Percentiles rank a stretch among this genome's conserved stretches.
Evolutionary conservation across 1,140 invertebrate species (phyloP).

Genomic region (Bombus ignitus): DNA sequence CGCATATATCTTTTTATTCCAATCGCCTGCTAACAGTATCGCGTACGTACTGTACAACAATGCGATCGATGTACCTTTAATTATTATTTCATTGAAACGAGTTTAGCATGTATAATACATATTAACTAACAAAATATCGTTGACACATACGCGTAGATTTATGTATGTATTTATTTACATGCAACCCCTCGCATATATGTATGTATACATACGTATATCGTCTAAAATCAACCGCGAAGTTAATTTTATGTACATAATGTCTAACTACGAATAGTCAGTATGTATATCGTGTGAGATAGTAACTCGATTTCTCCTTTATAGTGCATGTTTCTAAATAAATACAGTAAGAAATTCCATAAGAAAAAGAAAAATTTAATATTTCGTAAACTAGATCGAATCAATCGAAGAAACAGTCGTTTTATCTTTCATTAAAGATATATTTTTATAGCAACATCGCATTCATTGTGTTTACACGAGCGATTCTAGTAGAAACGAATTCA

Average conservation of each 20-base stretch:
- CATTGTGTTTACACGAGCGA: slow-evolving; percentile 63
- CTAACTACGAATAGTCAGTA: background rate
- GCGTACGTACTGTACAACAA: background rate
- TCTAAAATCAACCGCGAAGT: background rate
- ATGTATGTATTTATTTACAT: background rate
- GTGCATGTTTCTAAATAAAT: background rate
- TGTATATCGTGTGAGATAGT: background rate
- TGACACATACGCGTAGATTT: background rate
- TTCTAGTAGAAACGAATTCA: slow-evolving; percentile 48
- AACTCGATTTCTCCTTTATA: background rate
- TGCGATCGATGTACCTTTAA: background rate
- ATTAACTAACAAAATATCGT: background rate
- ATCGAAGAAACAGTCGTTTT: slow-evolving; percentile 48
- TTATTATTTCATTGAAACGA: background rate
- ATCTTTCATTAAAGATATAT: slow-evolving; percentile 70
- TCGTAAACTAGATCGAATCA: slow-evolving; percentile 44
- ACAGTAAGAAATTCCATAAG: background rate
- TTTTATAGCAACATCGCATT: slow-evolving; percentile 67
- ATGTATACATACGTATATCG: background rate
- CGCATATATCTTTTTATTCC: background rate
- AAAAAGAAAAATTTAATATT: slow-evolving; percentile 3
- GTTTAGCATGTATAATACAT: background rate
- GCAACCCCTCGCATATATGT: background rate
- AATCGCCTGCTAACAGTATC: background rate
- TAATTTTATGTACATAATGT: background rate